phyloP scores from a whole-genome alignment of 2,888 invertebrate species.

The Oligia strigilis region DNA sequence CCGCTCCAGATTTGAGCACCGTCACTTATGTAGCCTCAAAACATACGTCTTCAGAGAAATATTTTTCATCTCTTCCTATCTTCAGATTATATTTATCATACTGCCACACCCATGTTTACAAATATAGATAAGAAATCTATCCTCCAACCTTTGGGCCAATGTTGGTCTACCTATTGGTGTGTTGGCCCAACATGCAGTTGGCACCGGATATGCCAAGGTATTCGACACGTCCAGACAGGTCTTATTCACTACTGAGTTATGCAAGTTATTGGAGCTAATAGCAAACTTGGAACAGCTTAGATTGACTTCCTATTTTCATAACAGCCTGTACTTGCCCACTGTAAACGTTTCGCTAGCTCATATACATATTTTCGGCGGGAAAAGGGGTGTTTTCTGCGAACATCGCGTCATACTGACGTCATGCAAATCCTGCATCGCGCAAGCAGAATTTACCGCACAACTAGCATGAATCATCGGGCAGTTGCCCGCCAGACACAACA shows the following conservation, averaged over 20 bases:
- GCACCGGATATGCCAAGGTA: constrained; percentile 62
- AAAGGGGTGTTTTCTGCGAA: not conserved
- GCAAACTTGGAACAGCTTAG: constrained; percentile 11
- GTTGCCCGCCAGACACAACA: no score
- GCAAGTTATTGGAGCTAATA: constrained; percentile 9
- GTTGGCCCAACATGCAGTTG: constrained; percentile 49
- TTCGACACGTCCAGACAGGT: constrained; percentile 48
- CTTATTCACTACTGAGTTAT: constrained; percentile 50
- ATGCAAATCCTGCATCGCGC: no score
- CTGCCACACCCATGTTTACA: constrained; percentile 47
- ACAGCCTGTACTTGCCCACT: not conserved
- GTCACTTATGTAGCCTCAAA: not conserved
- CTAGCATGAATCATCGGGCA: no score
- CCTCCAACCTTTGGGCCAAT: constrained; percentile 28
- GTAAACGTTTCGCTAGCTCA: not conserved
- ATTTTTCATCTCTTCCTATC: constrained; percentile 5
- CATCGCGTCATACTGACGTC: no score
- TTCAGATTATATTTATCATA: constrained; percentile 16
- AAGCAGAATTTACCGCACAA: no score
- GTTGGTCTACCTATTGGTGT: constrained; percentile 6
- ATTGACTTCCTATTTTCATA: not conserved
- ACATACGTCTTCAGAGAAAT: not conserved
- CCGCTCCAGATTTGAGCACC: not conserved
- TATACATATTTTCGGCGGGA: not conserved
- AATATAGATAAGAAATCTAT: constrained; percentile 51